These are phyloP conservation scores for Drosophila hydei DNA, from an alignment of 1,140 invertebrate genomes.

Conservation along the genomic window DNA sequence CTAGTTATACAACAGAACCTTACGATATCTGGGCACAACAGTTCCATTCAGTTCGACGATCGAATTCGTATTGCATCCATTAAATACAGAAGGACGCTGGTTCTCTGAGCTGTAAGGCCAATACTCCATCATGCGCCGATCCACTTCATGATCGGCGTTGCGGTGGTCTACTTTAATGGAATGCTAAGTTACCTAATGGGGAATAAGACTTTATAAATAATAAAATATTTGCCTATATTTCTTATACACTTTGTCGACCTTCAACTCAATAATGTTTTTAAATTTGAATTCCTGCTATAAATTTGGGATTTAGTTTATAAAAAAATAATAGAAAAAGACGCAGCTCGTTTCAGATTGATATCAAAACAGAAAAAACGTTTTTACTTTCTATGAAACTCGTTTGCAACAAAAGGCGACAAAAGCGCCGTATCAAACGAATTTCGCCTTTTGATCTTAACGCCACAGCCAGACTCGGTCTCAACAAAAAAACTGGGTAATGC, in stretches of 20 bases:
- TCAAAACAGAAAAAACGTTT: constrained; percentile 43
- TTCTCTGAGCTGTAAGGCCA: too few relatives aligned
- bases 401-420: constrained; percentile 66
- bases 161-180: too few relatives aligned
- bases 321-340: constrained; percentile 21
- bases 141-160: too few relatives aligned
- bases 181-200: too few relatives aligned
- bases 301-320: constrained; percentile 21
- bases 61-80: too few relatives aligned
- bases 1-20: too few relatives aligned
- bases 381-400: constrained; percentile 73
- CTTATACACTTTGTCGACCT: not conserved
- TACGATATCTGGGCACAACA: too few relatives aligned
- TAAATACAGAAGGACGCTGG: too few relatives aligned
- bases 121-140: too few relatives aligned
- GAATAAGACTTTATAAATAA: too few relatives aligned
- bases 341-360: constrained; percentile 27
- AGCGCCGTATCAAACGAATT: constrained; percentile 44
- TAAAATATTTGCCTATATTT: too few relatives aligned
- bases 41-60: too few relatives aligned
- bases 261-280: not conserved
- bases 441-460: constrained; percentile 57
- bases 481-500: constrained; percentile 26
- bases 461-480: constrained; percentile 16
- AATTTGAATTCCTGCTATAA: not conserved